phyloP scores from a whole-genome alignment of 2,797 vertebrate genomes.

The Trematomus bernacchii region DNA sequence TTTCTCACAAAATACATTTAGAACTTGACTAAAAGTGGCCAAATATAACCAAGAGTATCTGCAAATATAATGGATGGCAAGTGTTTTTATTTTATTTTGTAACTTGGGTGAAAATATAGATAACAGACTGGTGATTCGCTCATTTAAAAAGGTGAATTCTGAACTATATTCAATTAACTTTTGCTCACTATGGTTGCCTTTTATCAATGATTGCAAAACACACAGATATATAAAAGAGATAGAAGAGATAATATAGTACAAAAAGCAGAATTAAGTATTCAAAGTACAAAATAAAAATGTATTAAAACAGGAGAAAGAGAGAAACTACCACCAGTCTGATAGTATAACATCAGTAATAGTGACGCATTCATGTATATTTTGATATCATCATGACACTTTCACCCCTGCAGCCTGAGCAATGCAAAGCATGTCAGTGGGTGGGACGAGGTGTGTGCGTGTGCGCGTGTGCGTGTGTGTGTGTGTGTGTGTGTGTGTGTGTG shows the following conservation, averaged over 20 bases:
- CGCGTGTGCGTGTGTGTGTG: no score
- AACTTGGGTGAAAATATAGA: not conserved
- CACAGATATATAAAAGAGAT: not conserved
- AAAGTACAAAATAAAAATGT: not conserved
- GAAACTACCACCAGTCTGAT: not conserved
- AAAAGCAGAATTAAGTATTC: not conserved
- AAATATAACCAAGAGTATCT: not conserved
- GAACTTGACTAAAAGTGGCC: no score
- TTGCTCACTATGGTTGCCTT: not conserved
- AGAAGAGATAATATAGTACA: not conserved
- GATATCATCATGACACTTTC: not conserved
- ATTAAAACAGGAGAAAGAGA: not conserved
- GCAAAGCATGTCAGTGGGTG: constrained; percentile 33
- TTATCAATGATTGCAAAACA: not conserved
- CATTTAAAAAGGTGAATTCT: not conserved
- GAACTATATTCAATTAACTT: not conserved
- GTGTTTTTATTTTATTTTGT: not conserved
- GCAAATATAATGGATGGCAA: not conserved
- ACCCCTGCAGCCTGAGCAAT: constrained; percentile 9
- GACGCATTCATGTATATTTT: not conserved
- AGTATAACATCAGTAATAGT: not conserved
- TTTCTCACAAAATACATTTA: not conserved
- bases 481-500: not conserved
- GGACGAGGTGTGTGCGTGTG: not conserved
- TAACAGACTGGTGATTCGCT: not conserved